phyloP scores from a whole-genome alignment of 2,888 invertebrate species.

The Tachina fera region DNA sequence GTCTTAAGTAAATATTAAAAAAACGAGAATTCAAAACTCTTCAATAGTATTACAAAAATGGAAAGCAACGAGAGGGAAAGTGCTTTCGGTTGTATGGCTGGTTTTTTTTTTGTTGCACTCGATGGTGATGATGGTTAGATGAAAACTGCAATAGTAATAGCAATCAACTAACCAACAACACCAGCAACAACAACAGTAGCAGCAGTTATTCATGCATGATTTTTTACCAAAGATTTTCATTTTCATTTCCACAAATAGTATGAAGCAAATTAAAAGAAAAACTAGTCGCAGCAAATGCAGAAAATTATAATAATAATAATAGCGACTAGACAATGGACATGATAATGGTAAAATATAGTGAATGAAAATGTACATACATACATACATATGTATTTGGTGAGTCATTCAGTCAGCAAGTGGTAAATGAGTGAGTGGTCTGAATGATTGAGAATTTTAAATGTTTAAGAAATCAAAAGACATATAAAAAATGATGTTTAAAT shows the following conservation, averaged over 20 bases:
- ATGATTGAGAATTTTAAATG: constrained; percentile 36
- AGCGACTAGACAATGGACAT: constrained; percentile 64
- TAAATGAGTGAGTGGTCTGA: constrained; percentile 12
- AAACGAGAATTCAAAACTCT: constrained; percentile 55
- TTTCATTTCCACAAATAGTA: constrained; percentile 62
- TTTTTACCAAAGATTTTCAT: constrained; percentile 55
- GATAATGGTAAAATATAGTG: constrained; percentile 36
- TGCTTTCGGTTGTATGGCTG: constrained; percentile 71
- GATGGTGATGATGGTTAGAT: constrained; percentile 37
- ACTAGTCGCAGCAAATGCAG: constrained; percentile 28
- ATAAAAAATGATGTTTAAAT: constrained; percentile 31
- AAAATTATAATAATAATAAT: constrained; percentile 47
- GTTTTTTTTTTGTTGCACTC: constrained; percentile 41
- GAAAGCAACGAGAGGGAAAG: constrained; percentile 82
- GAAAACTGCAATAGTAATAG: constrained; percentile 37
- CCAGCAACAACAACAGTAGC: constrained; percentile 19
- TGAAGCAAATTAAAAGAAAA: constrained; percentile 51
- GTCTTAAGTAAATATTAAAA: constrained; percentile 32
- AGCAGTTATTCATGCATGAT: constrained; percentile 34
- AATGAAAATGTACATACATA: constrained; percentile 1
- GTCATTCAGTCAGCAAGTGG: constrained; percentile 31
- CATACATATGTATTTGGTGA: too few relatives aligned
- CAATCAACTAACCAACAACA: constrained; percentile 21
- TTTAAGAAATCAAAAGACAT: constrained; percentile 5
- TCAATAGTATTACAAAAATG: constrained; percentile 74